Percentiles rank a stretch among this genome's conserved stretches.
Evolutionary conservation across 1,140 invertebrate species (phyloP).

Genomic region (Leptinotarsa undecemlineata): DNA sequence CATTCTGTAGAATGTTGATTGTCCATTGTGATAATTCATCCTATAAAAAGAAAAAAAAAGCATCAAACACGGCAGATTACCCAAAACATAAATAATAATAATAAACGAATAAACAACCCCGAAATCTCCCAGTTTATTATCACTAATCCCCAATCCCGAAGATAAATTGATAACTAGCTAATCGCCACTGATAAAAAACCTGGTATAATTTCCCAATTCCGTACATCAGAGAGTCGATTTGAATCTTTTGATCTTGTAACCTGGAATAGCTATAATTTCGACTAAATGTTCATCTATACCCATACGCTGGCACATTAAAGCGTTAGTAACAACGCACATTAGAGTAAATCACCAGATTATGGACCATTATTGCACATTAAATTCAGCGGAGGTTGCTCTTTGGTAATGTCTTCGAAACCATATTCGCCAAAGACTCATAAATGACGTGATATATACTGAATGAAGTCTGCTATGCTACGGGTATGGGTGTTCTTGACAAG

Average conservation of each 20-base stretch:
- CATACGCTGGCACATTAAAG: not conserved
- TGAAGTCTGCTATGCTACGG: not conserved
- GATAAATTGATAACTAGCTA: not conserved
- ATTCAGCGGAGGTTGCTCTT: not conserved
- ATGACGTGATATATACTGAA: not conserved
- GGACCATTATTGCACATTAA: constrained; percentile 18
- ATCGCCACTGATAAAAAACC: not conserved
- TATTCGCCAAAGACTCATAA: not conserved
- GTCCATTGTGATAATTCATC: no score
- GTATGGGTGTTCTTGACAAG: not conserved
- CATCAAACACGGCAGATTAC: not conserved
- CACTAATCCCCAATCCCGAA: not conserved
- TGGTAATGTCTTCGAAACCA: constrained; percentile 7
- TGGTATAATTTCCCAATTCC: not conserved
- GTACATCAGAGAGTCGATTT: not conserved
- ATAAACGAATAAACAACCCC: not conserved
- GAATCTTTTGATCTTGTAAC: constrained; percentile 3
- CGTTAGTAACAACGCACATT: not conserved
- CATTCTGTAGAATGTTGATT: no score
- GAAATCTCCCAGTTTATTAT: not conserved
- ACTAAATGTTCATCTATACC: constrained; percentile 4
- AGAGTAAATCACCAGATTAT: constrained; percentile 19
- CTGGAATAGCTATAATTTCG: constrained; percentile 8
- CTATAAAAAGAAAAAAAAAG: no score
- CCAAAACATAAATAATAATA: not conserved